These are phyloP conservation scores for Rhogogaster chlorosoma DNA, from an alignment of 2,888 invertebrate species.

Conservation along the genomic window DNA sequence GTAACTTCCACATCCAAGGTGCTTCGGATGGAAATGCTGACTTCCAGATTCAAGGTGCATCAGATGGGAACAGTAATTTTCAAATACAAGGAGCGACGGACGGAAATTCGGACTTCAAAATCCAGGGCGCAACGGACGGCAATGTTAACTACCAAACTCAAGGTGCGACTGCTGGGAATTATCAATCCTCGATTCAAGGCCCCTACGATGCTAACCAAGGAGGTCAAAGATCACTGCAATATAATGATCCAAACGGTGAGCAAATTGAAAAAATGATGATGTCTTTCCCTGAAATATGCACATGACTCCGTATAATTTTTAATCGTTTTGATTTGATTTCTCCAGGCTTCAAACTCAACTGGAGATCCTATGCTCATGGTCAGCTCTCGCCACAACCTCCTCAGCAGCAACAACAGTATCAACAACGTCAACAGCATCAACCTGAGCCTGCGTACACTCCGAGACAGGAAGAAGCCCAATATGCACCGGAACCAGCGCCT, in stretches of 20 bases:
- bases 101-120: constrained; percentile 66
- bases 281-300: background rate
- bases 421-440: constrained; percentile 53
- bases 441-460: constrained; percentile 50
- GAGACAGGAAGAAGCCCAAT: constrained; percentile 18
- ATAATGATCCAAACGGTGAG: constrained; percentile 72
- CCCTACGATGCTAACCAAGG: constrained; percentile 63
- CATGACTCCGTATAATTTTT: background rate
- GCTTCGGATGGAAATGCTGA: constrained; percentile 69
- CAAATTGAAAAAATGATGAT: background rate
- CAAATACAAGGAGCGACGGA: constrained; percentile 71
- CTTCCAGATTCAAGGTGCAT: constrained; percentile 70
- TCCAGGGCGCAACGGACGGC: constrained; percentile 68
- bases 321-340: background rate
- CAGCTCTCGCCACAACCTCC: constrained; percentile 55
- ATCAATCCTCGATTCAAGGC: constrained; percentile 63
- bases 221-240: constrained; percentile 66
- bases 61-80: constrained; percentile 70
- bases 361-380: constrained; percentile 71
- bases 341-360: constrained; percentile 72
- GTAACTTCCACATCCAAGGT: constrained; percentile 71
- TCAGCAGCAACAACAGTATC: constrained; percentile 50
- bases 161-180: constrained; percentile 66
- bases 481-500: constrained; percentile 8
- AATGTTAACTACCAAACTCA: constrained; percentile 64